Base-by-base conservation (phyloP, 2,113 vertebrate genomes). In the Anolis carolinensis region DNA sequence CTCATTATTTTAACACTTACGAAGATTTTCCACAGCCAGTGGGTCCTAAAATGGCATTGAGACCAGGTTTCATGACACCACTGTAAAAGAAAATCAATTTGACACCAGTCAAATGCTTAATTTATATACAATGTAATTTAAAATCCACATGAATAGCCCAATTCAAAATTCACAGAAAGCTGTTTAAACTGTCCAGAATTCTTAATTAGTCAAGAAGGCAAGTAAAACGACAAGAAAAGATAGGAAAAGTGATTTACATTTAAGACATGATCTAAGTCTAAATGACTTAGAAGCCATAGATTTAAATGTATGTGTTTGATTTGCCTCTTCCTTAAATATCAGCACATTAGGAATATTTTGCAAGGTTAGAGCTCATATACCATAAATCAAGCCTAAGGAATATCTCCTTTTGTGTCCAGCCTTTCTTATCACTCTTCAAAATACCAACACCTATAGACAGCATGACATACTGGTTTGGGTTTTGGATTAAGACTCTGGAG, bases 1-100 rank as follows among this genome's bases (percentile, higher is more conserved):
- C 48, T 25, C 23, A n/a, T 75, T 76, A 48, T 36, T 78, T 75
- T 32, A 79, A 90, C 86, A 97, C 97, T 97, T 92, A 98, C 97
- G 97, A 98, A 91, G 98, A 98, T 92, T 98, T 98, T 74, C 97
- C 97, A 92, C 94, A 95, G 74, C 97, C 97, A 72, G 97, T 98
- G 1, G 97, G 96, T 91, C 98, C 97, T 79, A 98, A 95, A 86
- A 98, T 97, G 55, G 97, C 95, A 18, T 98, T 98, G 88, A 98
- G 96, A 27, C 97, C 97, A 27, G 97, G 97, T 95, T 91, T 97
- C 97, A 98, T 98, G 82, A 97, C 95, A 36, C 97, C 97, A 93
- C 97, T 98, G 89, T 21, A 92, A 95, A 73, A 89, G 16, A 34
- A 68, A 88, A 86, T 34, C 5, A 36, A 30, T 50, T 67, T 75